Conservation (phyloP, 2,797 vertebrate genomes). For the Leucoraja ocellata region DNA sequence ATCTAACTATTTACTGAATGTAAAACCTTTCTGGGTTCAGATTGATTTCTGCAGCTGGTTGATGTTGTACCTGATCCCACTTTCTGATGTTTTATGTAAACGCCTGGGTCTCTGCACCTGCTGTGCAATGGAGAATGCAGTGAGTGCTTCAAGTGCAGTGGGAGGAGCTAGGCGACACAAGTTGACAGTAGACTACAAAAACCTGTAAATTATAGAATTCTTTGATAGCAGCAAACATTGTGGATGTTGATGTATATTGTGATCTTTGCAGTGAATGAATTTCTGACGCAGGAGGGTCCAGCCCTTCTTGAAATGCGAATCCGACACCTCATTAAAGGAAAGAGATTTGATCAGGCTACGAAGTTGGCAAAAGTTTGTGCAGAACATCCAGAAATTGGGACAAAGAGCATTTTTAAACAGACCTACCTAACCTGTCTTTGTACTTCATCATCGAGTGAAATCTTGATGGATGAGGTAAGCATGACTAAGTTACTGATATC, state of each 20-base stretch:
- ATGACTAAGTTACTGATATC: constrained; percentile 37
- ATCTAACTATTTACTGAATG: no score
- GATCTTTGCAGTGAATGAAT: constrained; percentile 69
- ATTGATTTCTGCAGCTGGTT: background rate
- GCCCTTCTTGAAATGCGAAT: constrained; percentile 83
- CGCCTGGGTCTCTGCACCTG: background rate
- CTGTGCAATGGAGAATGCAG: background rate
- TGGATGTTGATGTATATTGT: background rate
- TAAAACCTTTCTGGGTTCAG: no score
- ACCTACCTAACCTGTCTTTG: constrained; percentile 88
- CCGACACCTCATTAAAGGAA: constrained; percentile 86
- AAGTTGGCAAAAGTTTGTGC: constrained; percentile 78
- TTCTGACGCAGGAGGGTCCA: constrained; percentile 76
- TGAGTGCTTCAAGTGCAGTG: background rate
- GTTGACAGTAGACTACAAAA: background rate
- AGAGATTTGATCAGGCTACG: constrained; percentile 69
- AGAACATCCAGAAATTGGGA: constrained; percentile 68
- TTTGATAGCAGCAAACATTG: background rate
- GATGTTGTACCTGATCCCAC: background rate
- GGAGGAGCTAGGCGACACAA: background rate
- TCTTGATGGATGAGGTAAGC: constrained; percentile 84
- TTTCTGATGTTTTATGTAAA: background rate
- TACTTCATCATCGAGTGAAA: constrained; percentile 73
- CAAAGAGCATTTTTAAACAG: constrained; percentile 80
- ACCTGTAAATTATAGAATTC: background rate